Percentiles rank a stretch among this genome's conserved stretches.
These are phyloP conservation scores for Neuroscelio doddi DNA, from an alignment of 2,888 invertebrate species.

Conservation along the genomic window DNA sequence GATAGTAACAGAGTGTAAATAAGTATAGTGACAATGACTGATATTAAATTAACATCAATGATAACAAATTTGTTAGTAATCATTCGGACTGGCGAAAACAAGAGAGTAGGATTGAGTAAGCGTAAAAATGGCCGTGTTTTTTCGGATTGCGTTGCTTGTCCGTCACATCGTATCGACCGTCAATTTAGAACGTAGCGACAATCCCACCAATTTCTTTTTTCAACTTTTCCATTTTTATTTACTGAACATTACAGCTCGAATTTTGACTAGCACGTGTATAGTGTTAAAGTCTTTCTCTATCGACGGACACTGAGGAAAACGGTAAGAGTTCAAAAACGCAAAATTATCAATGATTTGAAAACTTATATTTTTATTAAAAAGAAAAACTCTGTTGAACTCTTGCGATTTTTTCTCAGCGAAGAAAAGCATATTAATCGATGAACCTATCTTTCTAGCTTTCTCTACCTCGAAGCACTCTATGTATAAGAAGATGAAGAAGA, in stretches of 20 bases:
- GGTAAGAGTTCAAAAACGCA: conserved; percentile 15
- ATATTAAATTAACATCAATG: conserved; percentile 57
- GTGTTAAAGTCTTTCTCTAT: conserved; percentile 25
- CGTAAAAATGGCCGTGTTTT: conserved; percentile 3
- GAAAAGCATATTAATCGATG: not conserved
- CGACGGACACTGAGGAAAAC: conserved; percentile 9
- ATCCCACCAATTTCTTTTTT: conserved; percentile 3
- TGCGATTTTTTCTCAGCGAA: not conserved
- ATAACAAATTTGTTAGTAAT: conserved; percentile 54
- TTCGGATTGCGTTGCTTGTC: conserved; percentile 3
- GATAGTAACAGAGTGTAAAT: conserved; percentile 56
- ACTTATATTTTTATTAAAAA: not conserved
- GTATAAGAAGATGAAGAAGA: conserved; percentile 13
- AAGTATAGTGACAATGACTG: conserved; percentile 55
- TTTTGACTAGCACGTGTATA: conserved; percentile 68
- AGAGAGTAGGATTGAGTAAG: conserved; percentile 13
- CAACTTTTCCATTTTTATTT: not conserved
- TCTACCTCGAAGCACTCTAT: conserved; percentile 1
- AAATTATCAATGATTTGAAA: conserved; percentile 23
- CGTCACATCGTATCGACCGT: conserved; percentile 10
- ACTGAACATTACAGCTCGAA: conserved; percentile 57
- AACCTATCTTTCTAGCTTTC: not conserved
- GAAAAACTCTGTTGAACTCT: too few relatives aligned
- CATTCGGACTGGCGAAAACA: conserved; percentile 54
- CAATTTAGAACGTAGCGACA: conserved; percentile 16